Conservation (phyloP, 2,797 vertebrate species). For the Karalla daura region DNA sequence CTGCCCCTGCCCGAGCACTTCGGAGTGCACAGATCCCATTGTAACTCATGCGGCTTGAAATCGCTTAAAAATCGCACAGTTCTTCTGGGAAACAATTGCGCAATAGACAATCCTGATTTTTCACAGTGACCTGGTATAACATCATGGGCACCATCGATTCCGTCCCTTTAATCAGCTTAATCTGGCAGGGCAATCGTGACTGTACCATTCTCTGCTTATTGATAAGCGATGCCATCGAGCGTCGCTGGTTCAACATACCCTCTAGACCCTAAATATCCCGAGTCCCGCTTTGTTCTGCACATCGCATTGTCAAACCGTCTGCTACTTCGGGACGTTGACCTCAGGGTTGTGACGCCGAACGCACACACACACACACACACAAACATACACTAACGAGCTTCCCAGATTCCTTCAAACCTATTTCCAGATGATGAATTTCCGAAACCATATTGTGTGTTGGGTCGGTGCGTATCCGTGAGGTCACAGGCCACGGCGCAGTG, state of each 20-base stretch:
- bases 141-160: too few relatives aligned
- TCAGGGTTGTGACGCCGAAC: slow-evolving; percentile 41
- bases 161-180: background rate
- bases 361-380: background rate
- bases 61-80: too few relatives aligned
- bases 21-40: too few relatives aligned
- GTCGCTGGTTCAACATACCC: background rate
- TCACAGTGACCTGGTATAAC: background rate
- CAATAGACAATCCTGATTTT: too few relatives aligned
- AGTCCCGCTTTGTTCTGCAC: slow-evolving; percentile 24
- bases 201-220: background rate
- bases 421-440: slow-evolving; percentile 17
- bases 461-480: slow-evolving; percentile 14
- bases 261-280: too few relatives aligned
- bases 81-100: too few relatives aligned
- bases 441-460: slow-evolving; percentile 32
- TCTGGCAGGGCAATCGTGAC: background rate
- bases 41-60: too few relatives aligned
- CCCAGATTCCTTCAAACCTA: slow-evolving; percentile 26
- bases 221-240: too few relatives aligned
- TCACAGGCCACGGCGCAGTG: slow-evolving; percentile 14
- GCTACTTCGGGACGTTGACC: slow-evolving; percentile 40
- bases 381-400: slow-evolving; percentile 18
- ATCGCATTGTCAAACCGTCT: slow-evolving; percentile 17
- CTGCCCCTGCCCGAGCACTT: too few relatives aligned